Evolutionary conservation across 2,797 vertebrate genomes (phyloP).

Genomic region (Miopithecus talapoin): DNA sequence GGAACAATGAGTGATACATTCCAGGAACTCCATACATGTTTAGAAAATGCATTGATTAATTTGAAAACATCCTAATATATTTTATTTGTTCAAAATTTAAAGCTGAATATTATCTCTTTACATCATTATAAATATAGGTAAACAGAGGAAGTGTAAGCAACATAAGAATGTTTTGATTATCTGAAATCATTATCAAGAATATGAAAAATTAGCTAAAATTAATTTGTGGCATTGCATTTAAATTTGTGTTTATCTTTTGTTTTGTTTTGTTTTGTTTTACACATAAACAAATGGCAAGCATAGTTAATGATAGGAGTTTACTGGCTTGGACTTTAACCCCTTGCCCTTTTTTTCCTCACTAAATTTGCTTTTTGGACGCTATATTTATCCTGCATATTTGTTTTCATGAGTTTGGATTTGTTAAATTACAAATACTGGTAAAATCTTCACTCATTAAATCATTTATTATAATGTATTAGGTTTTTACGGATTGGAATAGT

Average conservation of each 20-base stretch:
- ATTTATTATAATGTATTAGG: too few relatives aligned
- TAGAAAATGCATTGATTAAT: neutral
- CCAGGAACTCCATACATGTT: neutral
- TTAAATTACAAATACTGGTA: neutral
- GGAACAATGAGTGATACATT: neutral
- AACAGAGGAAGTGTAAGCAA: neutral
- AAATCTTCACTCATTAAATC: neutral
- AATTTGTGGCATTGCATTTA: neutral
- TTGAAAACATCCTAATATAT: neutral
- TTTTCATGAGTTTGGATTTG: neutral
- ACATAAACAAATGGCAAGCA: neutral
- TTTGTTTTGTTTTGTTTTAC: neutral
- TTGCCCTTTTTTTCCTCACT: neutral
- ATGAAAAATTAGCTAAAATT: neutral
- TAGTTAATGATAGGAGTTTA: neutral
- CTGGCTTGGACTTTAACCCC: neutral
- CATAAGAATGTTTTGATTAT: neutral
- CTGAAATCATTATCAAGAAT: neutral
- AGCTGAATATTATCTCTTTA: neutral
- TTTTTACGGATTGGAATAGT: neutral
- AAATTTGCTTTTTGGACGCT: neutral
- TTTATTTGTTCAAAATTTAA: neutral
- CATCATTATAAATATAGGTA: neutral
- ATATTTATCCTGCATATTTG: neutral
- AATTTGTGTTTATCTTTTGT: too few relatives aligned